Percentiles rank a stretch among this genome's conserved stretches.
Conservation (phyloP, 2,888 invertebrate genomes). For the Cataglyphis albicans region DNA sequence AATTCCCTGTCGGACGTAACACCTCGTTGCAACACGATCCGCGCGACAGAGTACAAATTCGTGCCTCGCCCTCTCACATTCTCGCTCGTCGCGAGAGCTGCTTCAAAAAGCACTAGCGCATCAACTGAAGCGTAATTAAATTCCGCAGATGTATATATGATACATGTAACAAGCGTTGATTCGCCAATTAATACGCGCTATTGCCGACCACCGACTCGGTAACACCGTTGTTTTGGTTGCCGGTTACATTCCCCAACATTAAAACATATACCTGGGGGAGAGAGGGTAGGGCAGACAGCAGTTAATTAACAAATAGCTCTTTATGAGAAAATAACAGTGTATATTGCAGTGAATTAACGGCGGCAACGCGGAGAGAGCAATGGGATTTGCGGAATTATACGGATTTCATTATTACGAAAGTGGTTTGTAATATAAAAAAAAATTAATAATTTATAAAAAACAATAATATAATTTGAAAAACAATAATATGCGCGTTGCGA, state of each 20-base stretch:
- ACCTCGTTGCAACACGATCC: conserved; percentile 47
- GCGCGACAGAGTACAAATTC: conserved; percentile 48
- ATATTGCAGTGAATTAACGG: conserved; percentile 7
- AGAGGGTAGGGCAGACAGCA: neutral
- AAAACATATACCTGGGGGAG: neutral
- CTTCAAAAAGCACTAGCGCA: conserved; percentile 42
- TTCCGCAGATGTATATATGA: conserved; percentile 45
- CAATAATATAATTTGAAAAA: too few species aligned
- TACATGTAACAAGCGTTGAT: conserved; percentile 54
- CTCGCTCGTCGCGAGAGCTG: neutral
- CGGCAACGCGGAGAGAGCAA: neutral
- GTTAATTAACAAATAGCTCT: conserved; percentile 39
- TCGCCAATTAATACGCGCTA: conserved; percentile 49
- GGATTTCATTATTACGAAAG: neutral
- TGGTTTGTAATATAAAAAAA: too few species aligned
- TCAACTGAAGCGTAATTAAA: conserved; percentile 52
- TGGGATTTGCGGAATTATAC: neutral
- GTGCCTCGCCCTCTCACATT: neutral
- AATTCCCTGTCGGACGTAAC: conserved; percentile 61
- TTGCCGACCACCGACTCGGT: conserved; percentile 3
- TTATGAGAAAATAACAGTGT: conserved; percentile 20
- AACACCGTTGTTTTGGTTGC: conserved; percentile 31
- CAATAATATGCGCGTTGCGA: neutral
- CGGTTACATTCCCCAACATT: conserved; percentile 30
- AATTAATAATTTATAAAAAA: too few species aligned